Evolutionary conservation across 2,113 vertebrate species (phyloP), one percentile per base, ranked within the genome.

Genomic region (Corapipo altera): DNA sequence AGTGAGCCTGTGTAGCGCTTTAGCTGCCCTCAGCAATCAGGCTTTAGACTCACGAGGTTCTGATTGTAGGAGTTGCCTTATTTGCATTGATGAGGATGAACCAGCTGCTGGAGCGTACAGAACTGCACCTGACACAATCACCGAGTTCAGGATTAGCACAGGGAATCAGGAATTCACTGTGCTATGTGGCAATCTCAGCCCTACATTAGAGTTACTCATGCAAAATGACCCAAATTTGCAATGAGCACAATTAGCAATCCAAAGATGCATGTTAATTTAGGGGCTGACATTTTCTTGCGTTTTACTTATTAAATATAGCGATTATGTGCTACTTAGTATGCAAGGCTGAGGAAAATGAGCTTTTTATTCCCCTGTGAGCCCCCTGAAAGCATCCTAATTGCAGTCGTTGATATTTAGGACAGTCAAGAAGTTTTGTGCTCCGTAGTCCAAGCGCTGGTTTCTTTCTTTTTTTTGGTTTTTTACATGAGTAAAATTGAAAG

Each of bases 71-170:
- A 98, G 96, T 95, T 96, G 97, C 97, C 98, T 98, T 96, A 98
- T 99, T 99, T 98, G 98, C 98, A 98, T 98, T 98, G 98, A 99
- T 98, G 98, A 97, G 98, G 97, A 97, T 93, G 97, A 97, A 96
- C 93, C 97, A 98, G 97, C 98, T 97, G 97, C 97, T 97, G 95
- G 97, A 97, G 97, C 98, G 97, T 62, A 91, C 94, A 97, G 98
- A 96, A 79, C 94, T 97, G 96, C 98, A 98, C 97, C 98, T 97
- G 97, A 98, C 98, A 95, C 97, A 97, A 96, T 97, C 98, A 97
- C 90, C 8, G 89, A 91, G 97, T 58, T 93, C 96, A 61, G 96
- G 97, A 98, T 98, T 97, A 98, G 97, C 91, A 26, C 72, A 24
- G 96, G 97, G 97, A 98, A 96, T 95, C 95, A 84, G 71, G 95